Evolutionary conservation across 2,797 vertebrate species (phyloP), one percentile per base, ranked within the genome.

Genomic region (Sebastolobus altivelis): DNA sequence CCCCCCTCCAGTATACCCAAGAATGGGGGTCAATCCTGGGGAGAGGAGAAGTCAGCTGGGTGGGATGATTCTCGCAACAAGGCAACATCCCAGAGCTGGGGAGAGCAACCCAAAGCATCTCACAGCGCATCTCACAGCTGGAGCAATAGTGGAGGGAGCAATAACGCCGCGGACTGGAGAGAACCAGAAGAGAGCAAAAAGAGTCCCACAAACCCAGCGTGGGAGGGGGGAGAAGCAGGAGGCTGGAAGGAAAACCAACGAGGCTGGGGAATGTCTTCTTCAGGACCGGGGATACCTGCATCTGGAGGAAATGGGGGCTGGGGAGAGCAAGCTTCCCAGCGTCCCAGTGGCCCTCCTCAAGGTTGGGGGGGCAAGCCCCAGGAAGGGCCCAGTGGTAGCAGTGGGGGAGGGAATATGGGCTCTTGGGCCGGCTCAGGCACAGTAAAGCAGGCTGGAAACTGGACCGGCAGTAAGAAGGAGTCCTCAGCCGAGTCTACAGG

Each of bases 151-250:
- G 91, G 92, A 61, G 91, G 94, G 65, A 97, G 96, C 92, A 97
- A 97, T 83, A 95, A 96, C 79, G 49, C 89, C 20, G 94, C 96
- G 63, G 97, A 97, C 88, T 96, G 97, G 76, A 94, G 96, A 92
- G 97, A 99, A 82, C 88, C 97, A 80, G 95, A 96, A 82, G 98
- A 99, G 58, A 96, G 93, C 84, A 99, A 98, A 91, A 99, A 98
- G 89, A 96, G 95, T 88, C 93, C 97, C 71, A 92, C 96, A 65
- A 94, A 89, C 74, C 86, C 94, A 25, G 88, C 91, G 59, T 99
- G 98, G 98, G 97, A 98, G 62, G 95, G 96, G 62, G 95, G 96
- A 90, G 98, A 99, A 60, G 91, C 96, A 37, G 89, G 87, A 59
- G 87, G 91, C 79, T 99, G 97, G 97, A 98, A 96, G n/a, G 98